These are phyloP conservation scores for Meghimatium bilineatum DNA, from an alignment of 2,888 invertebrate genomes.

Conservation along the genomic window DNA sequence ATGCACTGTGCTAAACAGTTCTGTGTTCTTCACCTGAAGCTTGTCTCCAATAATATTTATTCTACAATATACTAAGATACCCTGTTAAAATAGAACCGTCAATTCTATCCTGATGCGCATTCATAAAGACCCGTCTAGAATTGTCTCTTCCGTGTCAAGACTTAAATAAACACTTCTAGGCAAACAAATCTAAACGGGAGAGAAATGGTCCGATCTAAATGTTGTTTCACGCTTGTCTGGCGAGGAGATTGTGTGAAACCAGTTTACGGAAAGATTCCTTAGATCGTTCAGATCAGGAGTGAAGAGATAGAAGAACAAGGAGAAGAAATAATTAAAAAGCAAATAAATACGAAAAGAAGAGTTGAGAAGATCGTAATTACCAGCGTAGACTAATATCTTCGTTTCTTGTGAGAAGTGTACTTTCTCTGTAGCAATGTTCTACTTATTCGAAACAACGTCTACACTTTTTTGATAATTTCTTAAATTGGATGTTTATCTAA, in stretches of 20 bases:
- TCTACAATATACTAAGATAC: background rate
- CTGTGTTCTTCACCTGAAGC: too few relatives aligned
- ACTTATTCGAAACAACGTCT: too few relatives aligned
- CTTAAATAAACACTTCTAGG: background rate
- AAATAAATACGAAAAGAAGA: too few relatives aligned
- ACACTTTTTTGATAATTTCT: too few relatives aligned
- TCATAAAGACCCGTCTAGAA: background rate
- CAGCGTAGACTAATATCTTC: too few relatives aligned
- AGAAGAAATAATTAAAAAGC: background rate
- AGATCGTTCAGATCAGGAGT: background rate
- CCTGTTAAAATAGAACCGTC: background rate
- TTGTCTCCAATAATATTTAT: background rate
- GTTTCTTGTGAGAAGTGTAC: too few relatives aligned
- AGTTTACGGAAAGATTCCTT: background rate
- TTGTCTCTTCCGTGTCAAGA: background rate
- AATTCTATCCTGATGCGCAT: background rate
- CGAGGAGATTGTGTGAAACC: background rate
- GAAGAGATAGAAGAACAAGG: background rate
- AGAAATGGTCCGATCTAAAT: background rate
- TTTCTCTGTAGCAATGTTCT: too few relatives aligned
- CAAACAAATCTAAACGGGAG: constrained; percentile 1
- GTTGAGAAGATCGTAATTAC: too few relatives aligned
- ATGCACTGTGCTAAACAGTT: too few relatives aligned
- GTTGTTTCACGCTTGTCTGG: background rate
- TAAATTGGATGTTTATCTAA: too few relatives aligned